Conservation (phyloP, 2,888 invertebrate genomes). For the Diarsia brunnea region DNA sequence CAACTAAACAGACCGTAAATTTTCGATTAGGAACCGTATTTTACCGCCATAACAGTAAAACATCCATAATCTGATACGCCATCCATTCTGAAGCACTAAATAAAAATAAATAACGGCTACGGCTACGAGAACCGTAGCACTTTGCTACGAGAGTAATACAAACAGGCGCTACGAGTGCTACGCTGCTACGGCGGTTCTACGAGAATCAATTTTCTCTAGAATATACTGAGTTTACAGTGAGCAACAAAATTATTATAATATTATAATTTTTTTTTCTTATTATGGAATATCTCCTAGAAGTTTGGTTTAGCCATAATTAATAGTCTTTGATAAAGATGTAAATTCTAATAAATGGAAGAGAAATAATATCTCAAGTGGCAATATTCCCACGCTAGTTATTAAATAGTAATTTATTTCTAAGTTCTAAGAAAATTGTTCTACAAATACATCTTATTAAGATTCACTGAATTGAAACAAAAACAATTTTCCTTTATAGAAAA, state of each 20-base stretch:
- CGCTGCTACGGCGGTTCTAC: slow-evolving; percentile 42
- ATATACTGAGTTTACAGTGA: slow-evolving; percentile 15
- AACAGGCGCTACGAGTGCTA: slow-evolving; percentile 35
- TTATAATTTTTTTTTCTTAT: slow-evolving; percentile 3
- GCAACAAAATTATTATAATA: neutral
- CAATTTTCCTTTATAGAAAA: neutral
- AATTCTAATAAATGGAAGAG: slow-evolving; percentile 33
- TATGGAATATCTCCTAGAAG: neutral
- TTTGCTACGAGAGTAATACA: slow-evolving; percentile 56
- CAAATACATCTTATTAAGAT: neutral
- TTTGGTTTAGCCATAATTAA: neutral
- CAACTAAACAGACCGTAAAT: slow-evolving; percentile 46
- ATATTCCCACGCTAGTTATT: slow-evolving; percentile 24
- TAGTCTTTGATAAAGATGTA: neutral
- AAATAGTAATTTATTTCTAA: slow-evolving; percentile 31
- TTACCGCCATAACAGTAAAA: slow-evolving; percentile 49
- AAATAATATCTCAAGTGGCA: slow-evolving; percentile 29
- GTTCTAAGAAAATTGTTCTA: slow-evolving; percentile 18
- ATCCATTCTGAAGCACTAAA: slow-evolving; percentile 47
- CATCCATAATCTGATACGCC: slow-evolving; percentile 52
- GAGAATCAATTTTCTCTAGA: slow-evolving; percentile 38
- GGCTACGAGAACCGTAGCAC: slow-evolving; percentile 43
- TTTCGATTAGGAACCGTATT: slow-evolving; percentile 44
- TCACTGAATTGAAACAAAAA: slow-evolving; percentile 7
- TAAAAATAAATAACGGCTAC: slow-evolving; percentile 53